These are phyloP conservation scores for Calcarius lapponicus DNA, from an alignment of 2,797 vertebrate species.

Conservation along the genomic window DNA sequence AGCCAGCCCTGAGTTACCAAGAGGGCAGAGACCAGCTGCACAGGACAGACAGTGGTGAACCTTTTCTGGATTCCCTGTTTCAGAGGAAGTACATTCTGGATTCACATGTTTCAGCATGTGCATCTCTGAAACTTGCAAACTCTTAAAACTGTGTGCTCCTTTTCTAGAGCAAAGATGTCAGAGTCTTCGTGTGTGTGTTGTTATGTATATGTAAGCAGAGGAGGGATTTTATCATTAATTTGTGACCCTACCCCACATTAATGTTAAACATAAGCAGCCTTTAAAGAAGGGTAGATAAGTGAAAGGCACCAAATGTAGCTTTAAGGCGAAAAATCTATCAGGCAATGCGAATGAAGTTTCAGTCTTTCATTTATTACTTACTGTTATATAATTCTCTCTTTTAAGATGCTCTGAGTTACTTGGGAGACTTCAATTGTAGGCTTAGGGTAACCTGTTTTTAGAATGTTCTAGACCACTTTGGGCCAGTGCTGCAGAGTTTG, in stretches of 20 bases:
- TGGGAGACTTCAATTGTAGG: not conserved
- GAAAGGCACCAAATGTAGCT: not conserved
- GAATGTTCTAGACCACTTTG: not conserved
- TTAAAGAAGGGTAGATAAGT: not conserved
- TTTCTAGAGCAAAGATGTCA: not conserved
- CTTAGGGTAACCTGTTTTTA: not conserved
- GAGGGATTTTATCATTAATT: not conserved
- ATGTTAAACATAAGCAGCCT: not conserved
- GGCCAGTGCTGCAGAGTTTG: not conserved
- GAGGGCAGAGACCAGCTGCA: conserved; percentile 33
- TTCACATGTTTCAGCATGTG: not conserved
- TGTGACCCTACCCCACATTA: not conserved
- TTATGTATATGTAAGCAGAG: not conserved
- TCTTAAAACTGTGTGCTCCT: not conserved
- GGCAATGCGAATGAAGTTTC: not conserved
- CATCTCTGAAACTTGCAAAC: not conserved
- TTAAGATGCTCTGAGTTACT: not conserved
- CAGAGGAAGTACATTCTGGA: not conserved
- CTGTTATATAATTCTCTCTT: not conserved
- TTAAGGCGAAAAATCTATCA: not conserved
- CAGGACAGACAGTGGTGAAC: conserved; percentile 29
- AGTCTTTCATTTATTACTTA: not conserved
- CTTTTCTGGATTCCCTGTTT: not conserved
- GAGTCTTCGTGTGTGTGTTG: not conserved
- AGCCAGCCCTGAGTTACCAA: conserved; percentile 75